These are phyloP conservation scores for Oreochromis grahami DNA, from an alignment of 2,797 vertebrate species.

Conservation along the genomic window DNA sequence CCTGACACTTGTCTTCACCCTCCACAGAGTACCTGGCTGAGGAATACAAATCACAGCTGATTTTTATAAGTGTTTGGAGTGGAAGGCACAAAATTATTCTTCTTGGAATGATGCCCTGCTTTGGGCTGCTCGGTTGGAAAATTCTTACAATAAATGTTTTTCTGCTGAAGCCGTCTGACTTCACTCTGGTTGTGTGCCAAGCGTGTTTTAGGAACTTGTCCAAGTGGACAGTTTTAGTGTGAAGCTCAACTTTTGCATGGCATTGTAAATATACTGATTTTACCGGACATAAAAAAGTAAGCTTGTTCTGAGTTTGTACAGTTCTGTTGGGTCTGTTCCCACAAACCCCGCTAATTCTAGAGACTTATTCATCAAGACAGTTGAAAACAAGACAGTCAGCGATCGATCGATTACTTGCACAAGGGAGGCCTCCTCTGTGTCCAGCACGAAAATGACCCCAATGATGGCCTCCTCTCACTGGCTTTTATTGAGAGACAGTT, in stretches of 20 bases:
- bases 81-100: neutral
- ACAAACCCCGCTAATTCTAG: no score
- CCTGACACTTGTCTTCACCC: neutral
- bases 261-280: no score
- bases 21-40: neutral
- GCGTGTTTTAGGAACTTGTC: neutral
- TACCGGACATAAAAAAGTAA: no score
- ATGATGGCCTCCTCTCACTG: no score
- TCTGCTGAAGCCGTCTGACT: neutral
- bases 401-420: no score
- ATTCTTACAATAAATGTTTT: neutral
- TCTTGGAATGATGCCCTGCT: neutral
- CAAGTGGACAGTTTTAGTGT: neutral
- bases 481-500: no score
- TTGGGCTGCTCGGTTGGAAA: neutral
- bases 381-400: no score
- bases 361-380: no score
- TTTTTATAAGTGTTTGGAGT: neutral
- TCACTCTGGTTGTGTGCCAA: neutral
- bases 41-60: neutral
- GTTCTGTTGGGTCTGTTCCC: no score
- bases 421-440: no score
- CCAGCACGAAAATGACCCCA: no score
- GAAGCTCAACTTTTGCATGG: no score
- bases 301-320: neutral